These are phyloP conservation scores for Ephydatia muelleri DNA, from an alignment of 37 sponge, comb jelly and placozoan species.

Conservation along the genomic window DNA sequence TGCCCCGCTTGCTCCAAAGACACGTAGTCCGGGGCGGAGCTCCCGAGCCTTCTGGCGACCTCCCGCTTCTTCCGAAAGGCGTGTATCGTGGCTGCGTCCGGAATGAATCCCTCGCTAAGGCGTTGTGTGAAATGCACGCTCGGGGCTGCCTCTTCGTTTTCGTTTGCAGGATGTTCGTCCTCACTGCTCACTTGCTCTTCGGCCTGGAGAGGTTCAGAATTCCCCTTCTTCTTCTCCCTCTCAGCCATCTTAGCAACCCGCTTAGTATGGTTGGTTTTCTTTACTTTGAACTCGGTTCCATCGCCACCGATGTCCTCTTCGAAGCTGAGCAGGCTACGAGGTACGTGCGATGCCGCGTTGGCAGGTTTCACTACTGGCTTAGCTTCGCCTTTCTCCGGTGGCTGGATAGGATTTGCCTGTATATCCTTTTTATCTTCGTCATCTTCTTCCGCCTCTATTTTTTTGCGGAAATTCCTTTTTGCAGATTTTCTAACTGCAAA, in stretches of 20 bases:
- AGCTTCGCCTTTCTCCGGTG: too few relatives aligned
- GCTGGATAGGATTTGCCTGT: too few relatives aligned
- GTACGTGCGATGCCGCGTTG: not conserved
- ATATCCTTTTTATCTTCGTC: slow-evolving; percentile 9
- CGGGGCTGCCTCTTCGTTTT: not conserved
- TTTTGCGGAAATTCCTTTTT: slow-evolving; percentile 34
- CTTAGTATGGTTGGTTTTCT: slow-evolving; percentile 40
- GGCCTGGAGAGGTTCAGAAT: not conserved
- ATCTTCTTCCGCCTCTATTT: slow-evolving; percentile 10
- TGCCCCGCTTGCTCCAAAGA: slow-evolving; percentile 27
- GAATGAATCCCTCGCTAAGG: slow-evolving; percentile 64
- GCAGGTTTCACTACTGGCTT: not conserved
- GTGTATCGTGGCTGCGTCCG: slow-evolving; percentile 84
- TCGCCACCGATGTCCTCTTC: slow-evolving; percentile 59
- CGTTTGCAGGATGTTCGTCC: not conserved
- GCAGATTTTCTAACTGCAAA: slow-evolving; percentile 26
- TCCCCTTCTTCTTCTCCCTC: slow-evolving; percentile 34
- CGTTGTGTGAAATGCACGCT: not conserved
- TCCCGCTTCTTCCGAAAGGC: slow-evolving; percentile 81
- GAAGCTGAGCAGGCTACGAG: slow-evolving; percentile 51
- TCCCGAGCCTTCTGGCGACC: slow-evolving; percentile 57
- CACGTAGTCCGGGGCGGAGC: not conserved
- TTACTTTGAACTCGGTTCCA: slow-evolving; percentile 47
- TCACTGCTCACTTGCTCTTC: slow-evolving; percentile 16
- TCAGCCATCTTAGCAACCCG: slow-evolving; percentile 38